Evolutionary conservation across 2,888 invertebrate species (phyloP).

Genomic region (Mythimna impura): DNA sequence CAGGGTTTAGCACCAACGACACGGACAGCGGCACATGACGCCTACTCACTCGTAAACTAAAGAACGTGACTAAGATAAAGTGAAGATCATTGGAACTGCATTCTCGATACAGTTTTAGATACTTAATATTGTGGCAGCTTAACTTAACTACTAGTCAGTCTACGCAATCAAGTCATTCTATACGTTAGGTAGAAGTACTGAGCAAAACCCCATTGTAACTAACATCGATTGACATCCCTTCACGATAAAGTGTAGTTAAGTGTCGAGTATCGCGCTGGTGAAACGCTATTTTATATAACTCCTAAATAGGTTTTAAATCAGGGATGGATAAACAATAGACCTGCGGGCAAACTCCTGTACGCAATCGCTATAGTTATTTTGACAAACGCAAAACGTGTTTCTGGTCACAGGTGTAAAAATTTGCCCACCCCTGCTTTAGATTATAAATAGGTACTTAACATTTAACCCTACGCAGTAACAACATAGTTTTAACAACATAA

Average conservation of each 20-base stretch:
- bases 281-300: constrained; percentile 7
- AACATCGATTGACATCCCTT: constrained; percentile 24
- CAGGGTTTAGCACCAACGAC: constrained; percentile 50
- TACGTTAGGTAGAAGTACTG: constrained; percentile 19
- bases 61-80: constrained; percentile 43
- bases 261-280: constrained; percentile 2
- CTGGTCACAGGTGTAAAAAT: background rate
- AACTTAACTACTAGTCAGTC: constrained; percentile 8
- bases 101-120: constrained; percentile 19
- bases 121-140: constrained; percentile 23
- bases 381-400: background rate
- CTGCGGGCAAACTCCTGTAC: background rate
- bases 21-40: constrained; percentile 75
- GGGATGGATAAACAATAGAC: background rate
- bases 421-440: background rate
- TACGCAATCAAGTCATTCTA: constrained; percentile 18
- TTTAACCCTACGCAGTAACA: constrained; percentile 18
- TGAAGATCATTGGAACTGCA: constrained; percentile 29
- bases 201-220: constrained; percentile 20
- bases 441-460: background rate
- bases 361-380: background rate
- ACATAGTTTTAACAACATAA: constrained; percentile 18
- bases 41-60: constrained; percentile 38
- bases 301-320: constrained; percentile 7
- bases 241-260: constrained; percentile 6